Percentiles rank a stretch among this genome's conserved stretches.
These are phyloP conservation scores for Lasioglossum villosulum DNA, from an alignment of 2,888 invertebrate genomes.

Conservation along the genomic window DNA sequence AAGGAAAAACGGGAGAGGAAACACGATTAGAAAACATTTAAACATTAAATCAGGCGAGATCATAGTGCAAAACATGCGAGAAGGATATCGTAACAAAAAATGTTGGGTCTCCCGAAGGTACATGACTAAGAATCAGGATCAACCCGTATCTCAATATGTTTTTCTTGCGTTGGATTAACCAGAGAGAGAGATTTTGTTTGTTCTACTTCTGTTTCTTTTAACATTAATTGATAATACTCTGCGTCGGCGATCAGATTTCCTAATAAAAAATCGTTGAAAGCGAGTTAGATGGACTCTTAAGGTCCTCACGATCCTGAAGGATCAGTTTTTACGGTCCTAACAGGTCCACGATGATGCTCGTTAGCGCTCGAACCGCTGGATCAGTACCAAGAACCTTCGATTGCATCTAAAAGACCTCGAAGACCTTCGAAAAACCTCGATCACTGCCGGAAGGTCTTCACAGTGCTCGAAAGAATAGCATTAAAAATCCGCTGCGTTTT, in stretches of 20 bases:
- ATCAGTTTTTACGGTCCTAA: neutral
- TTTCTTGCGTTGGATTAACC: neutral
- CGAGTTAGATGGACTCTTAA: neutral
- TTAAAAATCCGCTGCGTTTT: neutral
- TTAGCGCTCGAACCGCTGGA: neutral
- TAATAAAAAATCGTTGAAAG: neutral
- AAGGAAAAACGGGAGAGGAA: neutral
- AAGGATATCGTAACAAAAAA: neutral
- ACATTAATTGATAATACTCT: neutral
- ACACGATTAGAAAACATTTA: neutral
- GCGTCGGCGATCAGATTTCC: too few relatives aligned
- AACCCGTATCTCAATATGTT: neutral
- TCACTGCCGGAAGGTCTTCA: neutral
- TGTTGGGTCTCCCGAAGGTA: neutral
- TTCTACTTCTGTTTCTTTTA: neutral
- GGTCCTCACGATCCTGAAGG: neutral
- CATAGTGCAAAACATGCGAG: neutral
- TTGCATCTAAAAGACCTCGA: neutral
- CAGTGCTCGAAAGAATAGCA: neutral
- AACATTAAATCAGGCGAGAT: slow-evolving; percentile 10
- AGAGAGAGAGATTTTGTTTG: neutral
- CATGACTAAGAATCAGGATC: neutral
- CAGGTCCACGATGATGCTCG: neutral
- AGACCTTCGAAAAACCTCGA: neutral
- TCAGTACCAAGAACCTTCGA: neutral